Conservation (phyloP, 2,888 invertebrate genomes). For the Hermodice carunculata region DNA sequence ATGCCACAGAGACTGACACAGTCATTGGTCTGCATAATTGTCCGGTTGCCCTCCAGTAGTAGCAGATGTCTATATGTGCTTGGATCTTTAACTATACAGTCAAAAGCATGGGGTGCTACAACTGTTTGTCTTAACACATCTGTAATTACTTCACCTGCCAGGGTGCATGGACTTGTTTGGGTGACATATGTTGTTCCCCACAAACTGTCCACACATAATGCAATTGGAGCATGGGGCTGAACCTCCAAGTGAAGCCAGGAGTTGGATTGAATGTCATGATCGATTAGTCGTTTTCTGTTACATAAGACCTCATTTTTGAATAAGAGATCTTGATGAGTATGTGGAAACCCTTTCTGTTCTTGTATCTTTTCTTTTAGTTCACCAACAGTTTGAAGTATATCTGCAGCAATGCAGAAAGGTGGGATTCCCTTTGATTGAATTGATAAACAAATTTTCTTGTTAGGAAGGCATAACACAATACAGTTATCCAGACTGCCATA, state of each 20-base stretch:
- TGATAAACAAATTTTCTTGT: neutral
- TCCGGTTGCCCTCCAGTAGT: neutral
- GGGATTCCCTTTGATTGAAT: neutral
- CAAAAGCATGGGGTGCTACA: no score
- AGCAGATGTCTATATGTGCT: neutral
- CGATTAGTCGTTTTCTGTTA: conserved; percentile 2
- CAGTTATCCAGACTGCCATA: conserved; percentile 6
- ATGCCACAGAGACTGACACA: neutral
- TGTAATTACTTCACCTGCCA: neutral
- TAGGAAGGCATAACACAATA: conserved; percentile 10
- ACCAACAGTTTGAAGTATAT: neutral
- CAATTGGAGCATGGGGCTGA: conserved; percentile 48
- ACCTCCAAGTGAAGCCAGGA: conserved; percentile 20
- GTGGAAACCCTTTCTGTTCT: neutral
- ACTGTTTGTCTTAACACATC: no score
- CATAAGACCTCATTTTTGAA: conserved; percentile 1
- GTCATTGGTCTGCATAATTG: neutral
- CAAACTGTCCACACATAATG: conserved; percentile 56
- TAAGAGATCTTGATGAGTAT: conserved; percentile 1
- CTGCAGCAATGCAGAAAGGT: neutral
- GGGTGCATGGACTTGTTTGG: conserved; percentile 53
- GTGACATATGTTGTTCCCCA: conserved; percentile 59
- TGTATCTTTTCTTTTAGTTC: conserved; percentile 7
- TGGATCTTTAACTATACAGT: no score
- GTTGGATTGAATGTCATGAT: neutral